Percentiles rank a stretch among this genome's conserved stretches.
Evolutionary conservation across 2,797 vertebrate species (phyloP).

Genomic region (Hydrophis major): DNA sequence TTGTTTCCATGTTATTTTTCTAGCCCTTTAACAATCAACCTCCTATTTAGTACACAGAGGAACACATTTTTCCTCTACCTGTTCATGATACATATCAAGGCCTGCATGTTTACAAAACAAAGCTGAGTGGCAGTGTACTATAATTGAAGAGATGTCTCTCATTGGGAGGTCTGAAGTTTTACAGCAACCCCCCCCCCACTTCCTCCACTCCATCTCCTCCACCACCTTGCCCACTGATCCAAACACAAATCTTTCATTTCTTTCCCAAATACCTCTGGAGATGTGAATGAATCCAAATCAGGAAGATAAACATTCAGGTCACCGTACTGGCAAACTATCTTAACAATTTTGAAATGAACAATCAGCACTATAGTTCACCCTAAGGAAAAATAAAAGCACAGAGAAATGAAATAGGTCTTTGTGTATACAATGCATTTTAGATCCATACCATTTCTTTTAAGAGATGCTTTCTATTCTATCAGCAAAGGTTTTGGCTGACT

Average conservation of each 20-base stretch:
- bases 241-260: neutral
- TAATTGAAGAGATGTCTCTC: neutral
- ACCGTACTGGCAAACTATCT: neutral
- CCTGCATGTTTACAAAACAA: slow-evolving; percentile 32
- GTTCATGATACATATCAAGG: neutral
- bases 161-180: slow-evolving; percentile 6
- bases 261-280: neutral
- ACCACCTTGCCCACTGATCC: neutral
- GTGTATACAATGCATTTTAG: neutral
- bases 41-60: neutral
- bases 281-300: neutral
- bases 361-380: neutral
- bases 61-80: neutral
- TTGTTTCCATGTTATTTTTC: neutral
- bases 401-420: neutral
- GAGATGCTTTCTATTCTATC: neutral
- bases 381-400: neutral
- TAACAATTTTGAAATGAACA: neutral
- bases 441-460: neutral
- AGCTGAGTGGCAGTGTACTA: neutral
- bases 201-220: fast-evolving
- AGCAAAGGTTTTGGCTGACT: no score
- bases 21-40: slow-evolving; percentile 5
- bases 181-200: neutral
- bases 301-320: neutral